Percentiles rank a stretch among this genome's conserved stretches.
These are phyloP conservation scores for Sycophila texana DNA, from an alignment of 2,888 invertebrate genomes.

Conservation along the genomic window DNA sequence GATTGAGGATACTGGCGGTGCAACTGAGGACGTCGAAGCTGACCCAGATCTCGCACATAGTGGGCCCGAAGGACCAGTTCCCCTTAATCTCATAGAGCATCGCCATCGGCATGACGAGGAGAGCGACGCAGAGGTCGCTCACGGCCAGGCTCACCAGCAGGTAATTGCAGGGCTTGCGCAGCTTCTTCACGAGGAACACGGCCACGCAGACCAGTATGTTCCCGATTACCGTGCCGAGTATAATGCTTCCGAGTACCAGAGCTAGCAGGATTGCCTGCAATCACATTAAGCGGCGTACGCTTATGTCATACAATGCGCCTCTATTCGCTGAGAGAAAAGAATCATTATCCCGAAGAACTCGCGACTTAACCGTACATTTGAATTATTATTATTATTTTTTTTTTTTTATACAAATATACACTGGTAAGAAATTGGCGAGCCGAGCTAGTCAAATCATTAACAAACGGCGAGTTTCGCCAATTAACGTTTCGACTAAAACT, in stretches of 20 bases:
- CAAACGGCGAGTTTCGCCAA: no score
- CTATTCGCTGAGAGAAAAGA: no score
- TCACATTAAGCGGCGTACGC: slow-evolving; percentile 56
- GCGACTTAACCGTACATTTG: no score
- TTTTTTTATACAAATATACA: no score
- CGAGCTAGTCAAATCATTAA: no score
- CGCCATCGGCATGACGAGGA: slow-evolving; percentile 98
- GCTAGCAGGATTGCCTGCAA: slow-evolving; percentile 82
- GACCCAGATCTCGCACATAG: slow-evolving; percentile 97
- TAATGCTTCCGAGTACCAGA: slow-evolving; percentile 84
- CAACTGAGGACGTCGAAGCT: slow-evolving; percentile 98
- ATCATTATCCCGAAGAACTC: no score
- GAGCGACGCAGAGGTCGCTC: slow-evolving; percentile 96
- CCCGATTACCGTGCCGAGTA: slow-evolving; percentile 88
- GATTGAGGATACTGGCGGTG: slow-evolving; percentile 98
- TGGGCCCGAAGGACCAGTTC: slow-evolving; percentile 94
- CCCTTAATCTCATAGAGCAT: slow-evolving; percentile 94
- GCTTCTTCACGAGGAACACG: slow-evolving; percentile 93
- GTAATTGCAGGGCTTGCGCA: slow-evolving; percentile 93
- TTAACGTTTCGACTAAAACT: no score
- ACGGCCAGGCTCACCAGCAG: slow-evolving; percentile 95
- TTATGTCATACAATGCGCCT: no score
- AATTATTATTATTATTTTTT: no score
- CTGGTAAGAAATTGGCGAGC: no score
- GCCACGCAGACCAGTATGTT: slow-evolving; percentile 97